Percentiles rank a stretch among this genome's conserved stretches.
phyloP scores from a whole-genome alignment of 2,797 vertebrate species.

The Lepilemur septentrionalis region DNA sequence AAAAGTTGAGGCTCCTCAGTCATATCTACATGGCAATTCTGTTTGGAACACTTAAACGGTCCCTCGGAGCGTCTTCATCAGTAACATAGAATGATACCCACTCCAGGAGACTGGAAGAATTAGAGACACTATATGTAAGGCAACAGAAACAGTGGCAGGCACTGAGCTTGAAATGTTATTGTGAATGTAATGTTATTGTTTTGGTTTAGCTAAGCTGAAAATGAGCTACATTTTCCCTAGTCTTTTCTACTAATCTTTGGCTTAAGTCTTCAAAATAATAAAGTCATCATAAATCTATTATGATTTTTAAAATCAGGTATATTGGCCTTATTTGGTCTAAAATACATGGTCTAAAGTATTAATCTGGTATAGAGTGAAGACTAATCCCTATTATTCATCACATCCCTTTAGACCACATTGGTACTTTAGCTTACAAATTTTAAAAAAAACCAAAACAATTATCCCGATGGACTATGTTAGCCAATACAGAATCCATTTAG shows the following conservation, averaged over 20 bases:
- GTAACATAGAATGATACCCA: not conserved
- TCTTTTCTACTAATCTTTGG: not conserved
- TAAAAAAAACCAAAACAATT: not conserved
- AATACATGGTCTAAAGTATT: not conserved
- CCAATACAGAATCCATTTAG: not conserved
- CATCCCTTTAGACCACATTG: not conserved
- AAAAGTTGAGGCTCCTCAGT: not conserved
- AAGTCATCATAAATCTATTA: not conserved
- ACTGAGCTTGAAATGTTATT: not conserved
- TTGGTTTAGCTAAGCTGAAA: not conserved
- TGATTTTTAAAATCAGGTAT: not conserved
- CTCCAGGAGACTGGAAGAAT: not conserved
- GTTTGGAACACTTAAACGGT: not conserved
- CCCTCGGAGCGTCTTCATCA: not conserved
- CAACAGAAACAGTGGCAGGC: not conserved
- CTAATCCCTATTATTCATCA: not conserved
- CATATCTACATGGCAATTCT: not conserved
- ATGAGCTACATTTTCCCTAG: not conserved
- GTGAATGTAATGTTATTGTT: not conserved
- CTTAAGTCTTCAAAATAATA: constrained; percentile 5
- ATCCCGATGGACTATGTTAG: not conserved
- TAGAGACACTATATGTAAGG: not conserved
- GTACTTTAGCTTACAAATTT: not conserved
- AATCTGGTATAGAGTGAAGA: not conserved
- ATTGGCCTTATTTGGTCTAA: not conserved